These are phyloP conservation scores for Bombus breviceps DNA, from an alignment of 1,140 invertebrate species.

Conservation along the genomic window DNA sequence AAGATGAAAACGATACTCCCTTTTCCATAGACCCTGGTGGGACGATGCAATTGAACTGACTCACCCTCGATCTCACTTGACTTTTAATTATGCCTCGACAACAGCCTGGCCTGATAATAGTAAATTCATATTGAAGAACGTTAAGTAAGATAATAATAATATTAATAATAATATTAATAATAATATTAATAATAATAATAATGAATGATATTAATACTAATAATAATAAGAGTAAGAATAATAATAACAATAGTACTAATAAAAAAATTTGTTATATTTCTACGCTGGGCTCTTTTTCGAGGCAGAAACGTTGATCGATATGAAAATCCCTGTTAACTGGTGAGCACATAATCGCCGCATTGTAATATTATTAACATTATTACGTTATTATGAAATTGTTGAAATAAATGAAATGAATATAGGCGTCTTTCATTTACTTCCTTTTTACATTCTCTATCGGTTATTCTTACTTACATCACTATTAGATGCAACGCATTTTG, in stretches of 20 bases:
- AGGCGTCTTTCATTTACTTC: slow-evolving; percentile 72
- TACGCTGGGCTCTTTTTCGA: slow-evolving; percentile 82
- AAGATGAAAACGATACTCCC: slow-evolving; percentile 59
- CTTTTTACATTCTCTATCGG: slow-evolving; percentile 13
- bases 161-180: slow-evolving; percentile 43
- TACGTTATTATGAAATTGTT: slow-evolving; percentile 84
- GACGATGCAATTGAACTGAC: slow-evolving; percentile 76
- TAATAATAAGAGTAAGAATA: slow-evolving; percentile 63
- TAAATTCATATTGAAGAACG: slow-evolving; percentile 79
- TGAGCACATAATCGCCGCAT: slow-evolving; percentile 82
- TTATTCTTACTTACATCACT: not conserved
- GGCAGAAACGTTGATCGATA: slow-evolving; percentile 81
- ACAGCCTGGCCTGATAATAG: slow-evolving; percentile 81
- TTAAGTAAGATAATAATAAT: slow-evolving; percentile 65
- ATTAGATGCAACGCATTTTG: not conserved
- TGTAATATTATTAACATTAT: slow-evolving; percentile 83
- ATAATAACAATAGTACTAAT: slow-evolving; percentile 61
- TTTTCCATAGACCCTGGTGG: slow-evolving; percentile 73
- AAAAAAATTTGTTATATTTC: slow-evolving; percentile 82
- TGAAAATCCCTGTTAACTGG: slow-evolving; percentile 82
- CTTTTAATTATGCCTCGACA: slow-evolving; percentile 80
- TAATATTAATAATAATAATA: slow-evolving; percentile 24
- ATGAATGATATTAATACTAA: slow-evolving; percentile 63
- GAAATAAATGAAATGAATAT: slow-evolving; percentile 83
- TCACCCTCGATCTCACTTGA: slow-evolving; percentile 78